Percentiles rank a stretch among this genome's conserved stretches.
These are phyloP conservation scores for Marronus borbonicus DNA, from an alignment of 2,888 invertebrate species.

Conservation along the genomic window DNA sequence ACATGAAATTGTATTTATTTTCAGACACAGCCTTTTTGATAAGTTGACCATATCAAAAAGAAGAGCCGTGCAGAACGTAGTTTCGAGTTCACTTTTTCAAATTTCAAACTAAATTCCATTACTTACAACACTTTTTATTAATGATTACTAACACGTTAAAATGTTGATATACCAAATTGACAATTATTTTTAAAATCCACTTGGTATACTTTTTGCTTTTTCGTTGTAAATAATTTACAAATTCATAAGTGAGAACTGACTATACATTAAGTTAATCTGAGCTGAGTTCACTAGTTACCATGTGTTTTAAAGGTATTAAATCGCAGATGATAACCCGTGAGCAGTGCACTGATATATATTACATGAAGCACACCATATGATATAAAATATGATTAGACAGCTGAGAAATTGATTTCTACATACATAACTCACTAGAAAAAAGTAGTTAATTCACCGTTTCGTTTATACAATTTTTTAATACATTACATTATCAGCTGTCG, in stretches of 20 bases:
- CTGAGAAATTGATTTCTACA: constrained; percentile 57
- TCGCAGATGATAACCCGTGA: constrained; percentile 55
- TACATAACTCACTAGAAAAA: constrained; percentile 55
- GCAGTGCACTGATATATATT: constrained; percentile 62
- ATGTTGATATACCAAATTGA: constrained; percentile 62
- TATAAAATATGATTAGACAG: constrained; percentile 57
- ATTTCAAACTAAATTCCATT: constrained; percentile 62
- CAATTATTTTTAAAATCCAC: constrained; percentile 49
- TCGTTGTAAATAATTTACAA: constrained; percentile 68
- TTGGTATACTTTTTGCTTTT: constrained; percentile 56
- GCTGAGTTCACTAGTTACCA: constrained; percentile 25
- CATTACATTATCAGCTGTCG: constrained; percentile 52
- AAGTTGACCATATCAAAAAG: constrained; percentile 68
- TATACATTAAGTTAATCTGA: constrained; percentile 51
- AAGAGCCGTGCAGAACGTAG: constrained; percentile 63
- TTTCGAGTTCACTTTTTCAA: constrained; percentile 58
- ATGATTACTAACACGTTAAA: constrained; percentile 60
- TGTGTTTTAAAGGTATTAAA: not conserved
- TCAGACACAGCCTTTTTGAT: constrained; percentile 68
- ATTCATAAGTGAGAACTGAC: constrained; percentile 51
- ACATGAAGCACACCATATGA: constrained; percentile 66
- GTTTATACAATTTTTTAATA: constrained; percentile 55
- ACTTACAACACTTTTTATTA: constrained; percentile 56
- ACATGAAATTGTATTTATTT: constrained; percentile 65
- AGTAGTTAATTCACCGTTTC: constrained; percentile 45